Base-by-base conservation (phyloP, 1,140 invertebrate genomes). In the Forficula auricularia region DNA sequence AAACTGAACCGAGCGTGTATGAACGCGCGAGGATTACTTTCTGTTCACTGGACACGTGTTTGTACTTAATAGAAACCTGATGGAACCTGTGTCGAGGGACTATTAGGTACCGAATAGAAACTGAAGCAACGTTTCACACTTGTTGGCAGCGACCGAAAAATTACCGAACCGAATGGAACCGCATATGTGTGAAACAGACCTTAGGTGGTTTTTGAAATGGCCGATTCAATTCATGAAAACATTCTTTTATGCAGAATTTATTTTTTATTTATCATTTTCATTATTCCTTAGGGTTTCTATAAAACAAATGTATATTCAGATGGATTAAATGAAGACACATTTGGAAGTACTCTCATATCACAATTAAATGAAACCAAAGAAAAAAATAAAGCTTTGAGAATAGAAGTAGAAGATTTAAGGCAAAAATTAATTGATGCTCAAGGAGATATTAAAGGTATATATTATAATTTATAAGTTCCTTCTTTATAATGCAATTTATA, bases 371-470 rank as follows among this genome's bases (percentile, higher is more conserved):
- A 78, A 52, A 62, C 67, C 2, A 62, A 69, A 43, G 76, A 80
- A 55, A 59, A 72, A 50, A 81, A 78, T 50, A 77, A 80, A 48
- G 68, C 68, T 42, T 57, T 80, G 6, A 66, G 67, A 44, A 66
- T 76, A 33, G 77, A 84, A 61, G 67, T 75, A 2, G 75, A 80
- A 52, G 70, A 78, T 13, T 52, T 82, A 3, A 70, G 71, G 43
- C 78, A 79, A 53, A 77, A 78, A 47, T 58, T 82, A 15, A 60
- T 61, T n/a, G 79, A 83, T 58, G 70, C 77, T 19, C 65, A 77
- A 49, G 77, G 74, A 20, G 80, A 83, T 54, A 77, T 81, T 35
- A 75, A 78, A 62, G n/a, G 71, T 78, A 31, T 15, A 27, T 33
- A 27, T 38, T 41, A n/a, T 37, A 19, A 38, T 30, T 44, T 3